Evolutionary conservation across 37 sponge, comb jelly and placozoan species (phyloP), one percentile per base, ranked within the genome.

Genomic region (Corticium candelabrum): DNA sequence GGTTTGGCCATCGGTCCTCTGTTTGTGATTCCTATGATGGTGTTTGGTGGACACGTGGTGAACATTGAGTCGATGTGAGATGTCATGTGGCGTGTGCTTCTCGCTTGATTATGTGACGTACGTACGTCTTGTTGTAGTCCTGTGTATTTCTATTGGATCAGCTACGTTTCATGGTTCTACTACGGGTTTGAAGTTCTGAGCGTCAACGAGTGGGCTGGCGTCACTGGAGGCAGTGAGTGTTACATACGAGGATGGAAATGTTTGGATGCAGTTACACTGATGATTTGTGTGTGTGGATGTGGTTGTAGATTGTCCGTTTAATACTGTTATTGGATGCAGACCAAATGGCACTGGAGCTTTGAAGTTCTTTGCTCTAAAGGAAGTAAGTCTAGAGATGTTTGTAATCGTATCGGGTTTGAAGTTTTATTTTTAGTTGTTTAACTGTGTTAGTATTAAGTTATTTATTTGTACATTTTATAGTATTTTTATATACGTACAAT

Each of bases 21-120:
- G 4, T 34, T 82, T 35, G 32, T 82, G 21, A 34, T 80, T 34
- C 83, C 83, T 2, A 41, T 82, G 3, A 37, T 82, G 27, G 34
- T 82, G 37, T 82, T 82, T 34, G 83, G 83, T 15, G 83, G 83
- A 21, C 72, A 80, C 21, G 80, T 82, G 30, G 11, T 71, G 2
- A 77, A 82, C 80, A 71, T 56, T 37, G n/a, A n/a, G n/a, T n/a
- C n/a, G n/a, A n/a, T n/a, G n/a, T n/a, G n/a, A n/a, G n/a, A n/a
- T n/a, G n/a, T n/a, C n/a, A n/a, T n/a, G n/a, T n/a, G n/a, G n/a
- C n/a, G n/a, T n/a, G n/a, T n/a, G n/a, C n/a, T n/a, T n/a, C n/a
- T n/a, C n/a, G n/a, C n/a, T n/a, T n/a, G n/a, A n/a, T n/a, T n/a
- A n/a, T n/a, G n/a, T n/a, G n/a, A n/a, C n/a, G n/a, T n/a, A n/a